Conservation (phyloP, 2,888 invertebrate species). For the Chloroclystis v-ata region DNA sequence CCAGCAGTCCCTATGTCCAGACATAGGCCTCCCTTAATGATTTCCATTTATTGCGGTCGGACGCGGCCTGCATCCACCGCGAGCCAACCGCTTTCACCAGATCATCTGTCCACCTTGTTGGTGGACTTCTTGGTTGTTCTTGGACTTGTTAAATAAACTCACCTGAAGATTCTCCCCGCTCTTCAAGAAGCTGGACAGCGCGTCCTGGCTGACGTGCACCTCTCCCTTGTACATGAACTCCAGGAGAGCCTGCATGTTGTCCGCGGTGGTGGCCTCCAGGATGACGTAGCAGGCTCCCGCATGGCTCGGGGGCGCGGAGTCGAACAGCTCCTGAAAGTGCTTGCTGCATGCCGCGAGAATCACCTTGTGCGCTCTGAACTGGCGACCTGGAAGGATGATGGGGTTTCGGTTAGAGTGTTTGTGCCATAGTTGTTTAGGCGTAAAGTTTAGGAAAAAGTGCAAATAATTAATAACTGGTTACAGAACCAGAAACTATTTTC, state of each 20-base stretch:
- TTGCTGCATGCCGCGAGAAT: conserved; percentile 96
- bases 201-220: conserved; percentile 94
- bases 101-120: too few species aligned
- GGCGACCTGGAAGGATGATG: conserved; percentile 82
- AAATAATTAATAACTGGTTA: too few species aligned
- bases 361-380: conserved; percentile 93
- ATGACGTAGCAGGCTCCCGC: conserved; percentile 90
- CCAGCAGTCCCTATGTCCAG: too few species aligned
- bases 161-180: conserved; percentile 94
- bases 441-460: too few species aligned
- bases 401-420: background rate
- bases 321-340: conserved; percentile 94
- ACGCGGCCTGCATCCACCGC: too few species aligned
- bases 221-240: conserved; percentile 97
- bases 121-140: too few species aligned
- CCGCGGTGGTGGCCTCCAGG: conserved; percentile 91
- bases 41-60: too few species aligned
- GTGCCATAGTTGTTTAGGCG: too few species aligned
- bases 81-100: too few species aligned
- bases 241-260: conserved; percentile 92
- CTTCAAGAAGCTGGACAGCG: conserved; percentile 92
- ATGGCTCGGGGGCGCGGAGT: conserved; percentile 88
- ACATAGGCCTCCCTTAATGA: too few species aligned
- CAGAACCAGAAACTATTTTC: too few species aligned
- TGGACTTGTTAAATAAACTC: background rate